These are phyloP conservation scores for Crocodylus rhombifer DNA, from an alignment of 2,797 vertebrate species.

Conservation along the genomic window DNA sequence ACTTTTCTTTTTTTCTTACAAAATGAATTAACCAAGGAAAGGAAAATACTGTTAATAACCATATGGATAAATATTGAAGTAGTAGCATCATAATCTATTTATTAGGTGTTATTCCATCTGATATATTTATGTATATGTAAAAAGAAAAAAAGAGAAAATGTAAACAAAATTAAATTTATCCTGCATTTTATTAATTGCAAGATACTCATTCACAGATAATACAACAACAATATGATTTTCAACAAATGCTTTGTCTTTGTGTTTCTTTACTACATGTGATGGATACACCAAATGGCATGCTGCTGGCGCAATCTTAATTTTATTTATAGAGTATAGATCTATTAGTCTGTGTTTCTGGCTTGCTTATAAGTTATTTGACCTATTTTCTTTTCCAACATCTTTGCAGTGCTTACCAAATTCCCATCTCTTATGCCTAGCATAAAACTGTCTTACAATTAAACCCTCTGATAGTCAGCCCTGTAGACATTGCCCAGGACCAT, in stretches of 20 bases:
- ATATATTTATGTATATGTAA: constrained; percentile 35
- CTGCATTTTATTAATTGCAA: constrained; percentile 62
- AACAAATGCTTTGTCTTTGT: constrained; percentile 70
- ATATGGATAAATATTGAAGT: constrained; percentile 44
- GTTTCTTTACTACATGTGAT: constrained; percentile 77
- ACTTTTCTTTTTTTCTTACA: not conserved
- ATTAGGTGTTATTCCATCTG: constrained; percentile 49
- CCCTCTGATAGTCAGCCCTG: constrained; percentile 48
- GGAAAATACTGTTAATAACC: constrained; percentile 40
- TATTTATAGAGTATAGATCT: constrained; percentile 67
- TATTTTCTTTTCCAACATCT: constrained; percentile 48
- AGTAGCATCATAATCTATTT: constrained; percentile 52
- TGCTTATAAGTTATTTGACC: constrained; percentile 68
- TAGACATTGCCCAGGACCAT: constrained; percentile 32
- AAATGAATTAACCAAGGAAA: not conserved
- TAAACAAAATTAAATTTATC: constrained; percentile 66
- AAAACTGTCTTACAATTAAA: constrained; percentile 56
- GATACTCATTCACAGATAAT: constrained; percentile 67
- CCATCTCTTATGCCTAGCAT: constrained; percentile 17
- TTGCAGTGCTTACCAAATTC: constrained; percentile 30
- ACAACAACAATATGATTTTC: constrained; percentile 58
- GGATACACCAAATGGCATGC: constrained; percentile 63
- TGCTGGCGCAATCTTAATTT: constrained; percentile 76
- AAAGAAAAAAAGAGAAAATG: constrained; percentile 34
- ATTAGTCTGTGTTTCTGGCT: constrained; percentile 70